Evolutionary conservation across 2,797 vertebrate species (phyloP), one percentile per base, ranked within the genome.

Genomic region (Arnoldichthys spilopterus): DNA sequence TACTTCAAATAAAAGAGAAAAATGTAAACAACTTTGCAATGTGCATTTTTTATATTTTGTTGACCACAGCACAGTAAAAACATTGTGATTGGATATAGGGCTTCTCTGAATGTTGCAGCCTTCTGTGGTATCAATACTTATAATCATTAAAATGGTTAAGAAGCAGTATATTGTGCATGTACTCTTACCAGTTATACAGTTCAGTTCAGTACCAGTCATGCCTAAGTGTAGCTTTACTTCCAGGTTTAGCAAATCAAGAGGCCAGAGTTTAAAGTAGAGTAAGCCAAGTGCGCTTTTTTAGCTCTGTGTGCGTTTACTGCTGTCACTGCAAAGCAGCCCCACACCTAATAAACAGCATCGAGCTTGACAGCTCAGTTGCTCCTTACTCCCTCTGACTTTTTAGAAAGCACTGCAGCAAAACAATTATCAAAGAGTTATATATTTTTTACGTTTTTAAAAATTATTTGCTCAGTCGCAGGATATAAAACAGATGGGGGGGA

Each of bases 241-340:
- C 26, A 59, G 20, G 37, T 34, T 61, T 54, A 69, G 58, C 32
- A 53, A 68, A 62, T 62, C 32, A 62, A 56, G 59, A 62, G 49
- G 63, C 64, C 40, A 56, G 77, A 63, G 37, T 76, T 79, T 37
- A 82, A 45, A 66, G 66, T 18, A 0, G 11, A 32, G 69, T 64
- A 72, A 79, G 40, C 26, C 68, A 62, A 72, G 53, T 45, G 40
- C 61, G 22, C 37, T 76, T 26, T n/a, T 67, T 24, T 5, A 68
- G 18, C 45, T n/a, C 20, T 76, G 40, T 72, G 56, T 69, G 56
- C 71, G 53, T 63, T 81, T 51, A 73, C 62, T 49, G 22, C 73
- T 81, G 54, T 85, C 69, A 76, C 64, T 75, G 45, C 40, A 76
- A 79, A 76, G 67, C 68, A 79, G 68, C 76, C 54, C 64, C 62